These are phyloP conservation scores for Brachionus paranguensis DNA, from an alignment of 1,140 invertebrate genomes.

Conservation along the genomic window DNA sequence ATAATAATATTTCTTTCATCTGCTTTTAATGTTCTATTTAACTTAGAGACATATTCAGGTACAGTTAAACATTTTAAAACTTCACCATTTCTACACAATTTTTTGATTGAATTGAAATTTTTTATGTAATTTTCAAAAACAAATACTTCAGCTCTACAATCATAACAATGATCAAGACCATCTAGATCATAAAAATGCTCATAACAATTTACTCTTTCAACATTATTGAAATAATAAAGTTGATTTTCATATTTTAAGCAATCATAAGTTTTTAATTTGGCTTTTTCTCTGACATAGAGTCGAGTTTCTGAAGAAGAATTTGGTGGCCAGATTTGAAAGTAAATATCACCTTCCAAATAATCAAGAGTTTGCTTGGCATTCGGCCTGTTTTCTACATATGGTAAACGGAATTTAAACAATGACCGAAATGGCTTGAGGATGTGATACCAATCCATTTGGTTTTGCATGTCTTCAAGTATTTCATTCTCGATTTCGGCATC, in stretches of 20 bases:
- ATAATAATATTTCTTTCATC: neutral
- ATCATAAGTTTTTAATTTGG: neutral
- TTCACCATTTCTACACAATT: neutral
- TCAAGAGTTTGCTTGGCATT: neutral
- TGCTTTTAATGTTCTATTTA: neutral
- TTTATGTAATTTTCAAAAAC: neutral
- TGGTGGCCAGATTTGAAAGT: conserved; percentile 5
- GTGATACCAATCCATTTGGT: neutral
- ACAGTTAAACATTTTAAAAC: neutral
- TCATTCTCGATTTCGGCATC: neutral
- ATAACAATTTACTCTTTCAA: neutral
- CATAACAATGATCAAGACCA: conserved; percentile 30
- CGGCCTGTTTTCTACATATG: neutral
- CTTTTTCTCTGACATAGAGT: neutral
- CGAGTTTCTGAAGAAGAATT: neutral
- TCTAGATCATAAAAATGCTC: neutral
- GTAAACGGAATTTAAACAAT: neutral
- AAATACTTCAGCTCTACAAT: conserved; percentile 23
- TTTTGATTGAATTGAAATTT: neutral
- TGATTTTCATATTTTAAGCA: neutral
- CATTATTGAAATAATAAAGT: neutral
- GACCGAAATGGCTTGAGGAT: neutral
- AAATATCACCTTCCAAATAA: neutral
- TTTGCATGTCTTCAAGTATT: neutral
- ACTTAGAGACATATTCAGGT: neutral